phyloP scores from a whole-genome alignment of 2,888 invertebrate genomes.

The Rotaria magnacalcarata region DNA sequence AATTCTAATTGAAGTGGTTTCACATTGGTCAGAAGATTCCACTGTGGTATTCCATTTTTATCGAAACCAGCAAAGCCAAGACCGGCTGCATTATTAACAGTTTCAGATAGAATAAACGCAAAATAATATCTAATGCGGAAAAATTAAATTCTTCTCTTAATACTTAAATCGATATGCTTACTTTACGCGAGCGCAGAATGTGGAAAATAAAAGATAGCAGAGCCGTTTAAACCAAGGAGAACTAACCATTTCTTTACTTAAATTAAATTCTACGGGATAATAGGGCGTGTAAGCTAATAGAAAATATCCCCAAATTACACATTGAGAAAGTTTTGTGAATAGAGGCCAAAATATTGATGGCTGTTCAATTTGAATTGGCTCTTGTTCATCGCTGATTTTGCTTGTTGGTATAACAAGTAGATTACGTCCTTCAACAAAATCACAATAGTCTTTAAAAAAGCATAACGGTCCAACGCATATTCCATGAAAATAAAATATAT shows the following conservation, averaged over 20 bases:
- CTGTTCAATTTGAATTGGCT: not conserved
- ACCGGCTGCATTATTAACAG: constrained; percentile 47
- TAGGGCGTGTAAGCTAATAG: not conserved
- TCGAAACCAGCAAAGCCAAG: constrained; percentile 46
- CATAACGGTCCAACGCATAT: constrained; percentile 52
- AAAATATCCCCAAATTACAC: not conserved
- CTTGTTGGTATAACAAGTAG: constrained; percentile 33
- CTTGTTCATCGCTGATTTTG: not conserved
- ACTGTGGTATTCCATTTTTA: constrained; percentile 68
- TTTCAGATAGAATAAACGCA: constrained; percentile 46
- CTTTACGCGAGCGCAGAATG: not conserved
- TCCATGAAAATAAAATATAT: constrained; percentile 52
- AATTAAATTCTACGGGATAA: not conserved
- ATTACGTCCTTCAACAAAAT: constrained; percentile 50
- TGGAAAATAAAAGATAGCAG: not conserved
- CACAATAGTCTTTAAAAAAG: constrained; percentile 51
- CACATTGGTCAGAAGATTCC: constrained; percentile 89
- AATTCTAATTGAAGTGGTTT: constrained; percentile 71
- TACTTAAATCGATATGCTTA: not conserved
- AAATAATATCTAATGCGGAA: constrained; percentile 41
- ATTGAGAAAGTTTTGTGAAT: not conserved
- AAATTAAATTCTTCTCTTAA: too few species aligned
- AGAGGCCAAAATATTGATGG: constrained; percentile 18
- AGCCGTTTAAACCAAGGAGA: not conserved
- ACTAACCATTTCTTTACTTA: not conserved